These are phyloP conservation scores for Carassius gibelio DNA, from an alignment of 2,113 vertebrate genomes.

Conservation along the genomic window DNA sequence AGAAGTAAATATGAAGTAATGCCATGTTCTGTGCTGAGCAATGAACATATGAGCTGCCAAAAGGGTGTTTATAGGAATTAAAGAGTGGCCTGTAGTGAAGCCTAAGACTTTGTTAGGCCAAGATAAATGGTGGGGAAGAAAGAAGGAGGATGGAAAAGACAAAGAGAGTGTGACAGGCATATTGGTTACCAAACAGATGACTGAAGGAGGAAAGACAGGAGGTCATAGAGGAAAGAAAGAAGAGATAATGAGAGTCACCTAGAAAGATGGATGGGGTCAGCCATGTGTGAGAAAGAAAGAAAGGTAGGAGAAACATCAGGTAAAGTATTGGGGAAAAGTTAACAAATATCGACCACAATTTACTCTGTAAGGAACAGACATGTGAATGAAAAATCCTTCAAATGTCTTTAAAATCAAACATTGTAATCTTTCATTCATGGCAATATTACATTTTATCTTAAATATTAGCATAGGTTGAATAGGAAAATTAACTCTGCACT, in stretches of 20 bases:
- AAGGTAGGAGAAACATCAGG: background rate
- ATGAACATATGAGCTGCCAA: background rate
- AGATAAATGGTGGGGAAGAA: constrained; percentile 24
- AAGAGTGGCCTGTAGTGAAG: background rate
- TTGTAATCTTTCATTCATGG: background rate
- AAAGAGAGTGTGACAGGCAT: background rate
- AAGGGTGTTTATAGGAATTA: constrained; percentile 16
- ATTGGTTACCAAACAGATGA: constrained; percentile 30
- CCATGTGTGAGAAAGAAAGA: background rate
- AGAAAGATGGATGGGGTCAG: constrained; percentile 34
- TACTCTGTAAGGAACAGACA: background rate
- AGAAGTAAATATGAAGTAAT: constrained; percentile 6
- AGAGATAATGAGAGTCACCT: constrained; percentile 39
- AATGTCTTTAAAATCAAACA: background rate
- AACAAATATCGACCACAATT: background rate
- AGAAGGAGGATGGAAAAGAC: constrained; percentile 11
- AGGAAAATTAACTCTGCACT: background rate
- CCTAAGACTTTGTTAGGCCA: background rate
- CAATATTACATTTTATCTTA: background rate
- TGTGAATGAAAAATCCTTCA: background rate
- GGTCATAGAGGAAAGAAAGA: constrained; percentile 17
- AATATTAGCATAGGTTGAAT: background rate
- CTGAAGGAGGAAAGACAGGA: constrained; percentile 37
- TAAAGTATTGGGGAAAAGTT: background rate
- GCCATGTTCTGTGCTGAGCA: constrained; percentile 5